These are phyloP conservation scores for Sclerurus mexicanus DNA, from an alignment of 2,113 vertebrate genomes.

Conservation along the genomic window DNA sequence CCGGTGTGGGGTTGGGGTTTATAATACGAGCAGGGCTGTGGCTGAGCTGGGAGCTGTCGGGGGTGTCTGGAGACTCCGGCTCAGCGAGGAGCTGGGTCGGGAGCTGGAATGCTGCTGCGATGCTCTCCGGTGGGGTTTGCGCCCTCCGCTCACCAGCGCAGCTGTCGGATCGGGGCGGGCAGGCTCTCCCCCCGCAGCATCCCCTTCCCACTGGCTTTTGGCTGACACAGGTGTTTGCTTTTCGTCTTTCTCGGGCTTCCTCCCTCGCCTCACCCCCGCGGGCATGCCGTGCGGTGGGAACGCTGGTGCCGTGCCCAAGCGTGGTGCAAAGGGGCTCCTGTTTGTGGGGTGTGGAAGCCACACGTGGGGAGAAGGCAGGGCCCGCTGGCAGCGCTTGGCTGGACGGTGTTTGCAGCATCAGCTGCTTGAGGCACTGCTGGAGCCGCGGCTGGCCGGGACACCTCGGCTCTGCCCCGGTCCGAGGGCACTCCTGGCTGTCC, in stretches of 20 bases:
- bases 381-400: neutral
- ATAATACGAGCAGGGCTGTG: fast-evolving
- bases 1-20: neutral
- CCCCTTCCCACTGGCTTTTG: neutral
- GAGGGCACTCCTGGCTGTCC: neutral
- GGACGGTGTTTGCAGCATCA: neutral
- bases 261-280: fast-evolving
- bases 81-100: neutral
- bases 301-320: neutral
- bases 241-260: neutral
- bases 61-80: neutral
- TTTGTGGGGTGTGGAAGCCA: neutral
- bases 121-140: neutral
- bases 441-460: neutral
- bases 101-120: neutral
- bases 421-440: neutral
- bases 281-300: neutral
- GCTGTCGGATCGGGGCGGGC: neutral
- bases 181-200: neutral
- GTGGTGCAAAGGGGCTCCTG: neutral
- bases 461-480: neutral
- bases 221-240: neutral
- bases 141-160: fast-evolving
- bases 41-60: neutral
- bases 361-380: neutral